Evolutionary conservation across 1,140 invertebrate genomes (phyloP), one percentile per base, ranked within the genome.

Genomic region (Arion vulgaris): DNA sequence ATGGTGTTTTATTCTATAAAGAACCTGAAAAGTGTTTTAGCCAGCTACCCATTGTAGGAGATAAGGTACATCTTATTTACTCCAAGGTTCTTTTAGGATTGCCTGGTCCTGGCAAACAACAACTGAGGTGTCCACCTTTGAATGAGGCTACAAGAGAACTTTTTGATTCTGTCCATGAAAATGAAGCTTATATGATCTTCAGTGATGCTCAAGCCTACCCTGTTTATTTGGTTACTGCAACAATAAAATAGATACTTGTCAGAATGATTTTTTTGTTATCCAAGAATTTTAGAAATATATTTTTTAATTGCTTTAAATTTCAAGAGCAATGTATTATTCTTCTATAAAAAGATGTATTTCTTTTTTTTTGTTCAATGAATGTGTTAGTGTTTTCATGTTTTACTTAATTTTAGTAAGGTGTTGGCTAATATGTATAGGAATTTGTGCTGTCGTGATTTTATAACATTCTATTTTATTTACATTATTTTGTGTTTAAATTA

Each of bases 181-280:
- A 71, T 71, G 68, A 28, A 34, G 32, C 32, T 13, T 34, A 36
- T 23, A 71, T 71, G 68, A 71, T 71, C 26, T 71, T 71, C 32
- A 71, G 68, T 71, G 68, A 71, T 71, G 68, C 68, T 71, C 68
- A 71, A 71, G 68, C 68, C 15, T 71, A 71, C 38, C 68, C 68
- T 11, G 68, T 17, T 34, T 2, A 17, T 71, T 4, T 71, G 38
- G 38, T 71, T 39, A 32, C n/a, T 32, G 4, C 34, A 34, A 9
- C 9, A 26, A 26, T 71, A 2, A 71, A 71, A 34, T 34, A 68
- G 26, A 68, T 68, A 34, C 26, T 9, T 13, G 26, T n/a, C n/a
- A n/a, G n/a, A n/a, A n/a, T n/a, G n/a, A n/a, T n/a, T n/a, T n/a
- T 57, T 57, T 57, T 26, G 13, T 57, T 57, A n/a, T n/a, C n/a